A percentile compares a stretch with the other conserved stretches of the same genome.
Conservation (phyloP, 2,888 invertebrate species). For the Miltochrista miniata region DNA sequence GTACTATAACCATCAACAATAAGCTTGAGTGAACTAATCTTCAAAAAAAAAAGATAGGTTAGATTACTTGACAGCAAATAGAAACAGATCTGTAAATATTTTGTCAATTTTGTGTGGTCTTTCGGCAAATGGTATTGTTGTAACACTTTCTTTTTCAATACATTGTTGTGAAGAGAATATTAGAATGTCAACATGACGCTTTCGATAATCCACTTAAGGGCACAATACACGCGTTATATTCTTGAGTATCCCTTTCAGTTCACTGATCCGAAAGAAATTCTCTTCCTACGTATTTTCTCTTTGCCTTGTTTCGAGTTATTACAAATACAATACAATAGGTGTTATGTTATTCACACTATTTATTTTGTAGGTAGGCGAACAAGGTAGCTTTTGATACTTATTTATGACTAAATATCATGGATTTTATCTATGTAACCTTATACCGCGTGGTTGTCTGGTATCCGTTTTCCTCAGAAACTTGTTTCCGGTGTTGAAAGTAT, state of each 20-base stretch:
- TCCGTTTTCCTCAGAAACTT: no score
- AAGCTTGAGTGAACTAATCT: constrained; percentile 47
- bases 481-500: no score
- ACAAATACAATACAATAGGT: constrained; percentile 9
- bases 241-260: constrained; percentile 50
- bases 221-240: constrained; percentile 55
- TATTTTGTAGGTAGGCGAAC: no score
- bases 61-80: constrained; percentile 58
- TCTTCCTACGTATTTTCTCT: constrained; percentile 11
- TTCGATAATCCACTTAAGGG: constrained; percentile 51
- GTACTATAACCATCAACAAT: constrained; percentile 32
- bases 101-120: constrained; percentile 77
- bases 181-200: constrained; percentile 73
- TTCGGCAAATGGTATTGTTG: constrained; percentile 48
- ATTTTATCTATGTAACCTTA: no score
- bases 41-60: constrained; percentile 46
- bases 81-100: constrained; percentile 63
- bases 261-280: constrained; percentile 23
- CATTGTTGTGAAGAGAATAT: constrained; percentile 56
- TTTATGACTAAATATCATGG: no score
- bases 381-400: no score
- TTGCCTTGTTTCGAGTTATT: constrained; percentile 3
- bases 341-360: constrained; percentile 2
- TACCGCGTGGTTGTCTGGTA: no score
- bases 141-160: constrained; percentile 62